Evolutionary conservation across 2,888 invertebrate species (phyloP), one percentile per base, ranked within the genome.

Genomic region (Ptychoptera albimana): DNA sequence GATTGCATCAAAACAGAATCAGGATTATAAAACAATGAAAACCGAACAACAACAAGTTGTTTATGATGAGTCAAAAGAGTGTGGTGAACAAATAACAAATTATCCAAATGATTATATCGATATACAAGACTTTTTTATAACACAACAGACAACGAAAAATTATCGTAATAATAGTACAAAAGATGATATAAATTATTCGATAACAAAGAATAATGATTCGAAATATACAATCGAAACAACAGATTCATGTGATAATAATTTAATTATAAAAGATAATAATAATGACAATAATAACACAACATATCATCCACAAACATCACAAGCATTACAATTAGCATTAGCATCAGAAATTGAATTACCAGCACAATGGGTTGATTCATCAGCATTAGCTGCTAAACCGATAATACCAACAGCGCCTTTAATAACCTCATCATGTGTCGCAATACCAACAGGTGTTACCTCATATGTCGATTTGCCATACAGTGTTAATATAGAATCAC

Each of bases 261-360:
- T 23, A 23, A 23, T 23, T 23, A 23, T 23, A 23, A 23, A 23
- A 23, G 23, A 23, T 3, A 23, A 23, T 7, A 23, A 3, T 5
- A 23, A 3, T 5, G 7, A 23, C 7, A 7, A 23, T 7, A 23
- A 23, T 23, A 23, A 5, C 3, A 23, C 23, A 23, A 23, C 23
- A 23, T 7, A 23, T 23, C 23, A 23, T 23, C 23, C 50, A 8
- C 59, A 64, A 50, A 66, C 68, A 39, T 70, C 69, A 1, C 74
- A 73, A 61, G 82, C 82, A 1, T 69, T 82, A 52, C 78, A 83
- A 55, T 61, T 83, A 52, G 80, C 82, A 4, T 66, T 80, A 52
- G 82, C 82, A 0, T 79, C 80, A 32, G 82, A 83, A 56, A 75
- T 82, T 50, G 83, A 83, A 60, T 68, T 80, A 36, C 79, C 82